Evolutionary conservation across 2,113 vertebrate genomes (phyloP).

Genomic region (Hydrochoerus hydrochaeris): DNA sequence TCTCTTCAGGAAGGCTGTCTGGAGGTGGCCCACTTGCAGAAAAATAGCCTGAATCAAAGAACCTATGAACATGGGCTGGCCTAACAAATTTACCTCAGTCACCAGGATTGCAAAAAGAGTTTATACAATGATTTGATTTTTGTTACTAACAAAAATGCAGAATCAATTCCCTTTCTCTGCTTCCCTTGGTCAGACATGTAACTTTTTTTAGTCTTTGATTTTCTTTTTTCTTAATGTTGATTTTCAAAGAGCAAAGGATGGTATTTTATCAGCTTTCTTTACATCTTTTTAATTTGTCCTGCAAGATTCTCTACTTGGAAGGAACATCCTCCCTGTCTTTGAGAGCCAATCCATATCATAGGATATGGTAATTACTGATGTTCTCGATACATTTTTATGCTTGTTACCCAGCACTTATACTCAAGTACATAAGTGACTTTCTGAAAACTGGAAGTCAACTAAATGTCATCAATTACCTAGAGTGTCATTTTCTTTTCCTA

Average conservation of each 20-base stretch:
- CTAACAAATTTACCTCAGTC: not conserved
- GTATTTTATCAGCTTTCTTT: not conserved
- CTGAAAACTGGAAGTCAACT: constrained; percentile 12
- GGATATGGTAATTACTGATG: not conserved
- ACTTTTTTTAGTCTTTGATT: not conserved
- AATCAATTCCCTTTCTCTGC: not conserved
- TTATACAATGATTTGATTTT: not conserved
- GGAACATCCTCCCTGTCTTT: not conserved
- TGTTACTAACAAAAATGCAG: not conserved
- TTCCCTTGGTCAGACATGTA: not conserved
- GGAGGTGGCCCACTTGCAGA: not conserved
- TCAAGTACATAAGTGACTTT: not conserved
- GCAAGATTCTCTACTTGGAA: not conserved
- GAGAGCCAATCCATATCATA: not conserved
- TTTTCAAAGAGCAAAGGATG: not conserved
- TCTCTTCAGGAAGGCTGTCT: not conserved
- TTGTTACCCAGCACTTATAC: not conserved
- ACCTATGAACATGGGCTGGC: not conserved
- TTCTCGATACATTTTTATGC: not conserved
- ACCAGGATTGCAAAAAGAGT: not conserved
- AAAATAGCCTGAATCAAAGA: not conserved
- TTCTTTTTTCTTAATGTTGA: not conserved
- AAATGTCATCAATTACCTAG: not conserved
- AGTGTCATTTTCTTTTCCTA: not conserved
- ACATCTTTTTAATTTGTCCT: not conserved